Conservation (phyloP, 2,113 vertebrate species). For the Steatornis caripensis region DNA sequence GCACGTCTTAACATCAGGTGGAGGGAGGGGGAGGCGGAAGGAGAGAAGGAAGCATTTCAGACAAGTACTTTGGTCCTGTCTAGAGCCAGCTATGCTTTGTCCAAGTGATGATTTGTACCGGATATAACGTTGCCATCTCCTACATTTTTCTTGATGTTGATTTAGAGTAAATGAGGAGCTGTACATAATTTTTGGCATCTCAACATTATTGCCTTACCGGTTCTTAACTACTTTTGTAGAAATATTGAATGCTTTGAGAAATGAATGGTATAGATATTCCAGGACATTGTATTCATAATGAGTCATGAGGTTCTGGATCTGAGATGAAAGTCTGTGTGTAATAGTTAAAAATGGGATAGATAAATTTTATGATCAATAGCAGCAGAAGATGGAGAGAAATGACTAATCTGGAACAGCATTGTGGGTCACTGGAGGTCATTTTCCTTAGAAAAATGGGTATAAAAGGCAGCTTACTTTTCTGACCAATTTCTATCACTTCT, state of each 20-base stretch:
- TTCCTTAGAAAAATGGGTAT: neutral
- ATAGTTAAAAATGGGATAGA: neutral
- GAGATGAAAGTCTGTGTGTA: neutral
- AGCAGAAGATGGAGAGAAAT: neutral
- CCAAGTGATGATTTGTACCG: neutral
- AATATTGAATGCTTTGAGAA: neutral
- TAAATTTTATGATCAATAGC: neutral
- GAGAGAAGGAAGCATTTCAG: slow-evolving; percentile 32
- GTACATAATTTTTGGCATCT: slow-evolving; percentile 4
- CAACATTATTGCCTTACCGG: neutral
- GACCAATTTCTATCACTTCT: neutral
- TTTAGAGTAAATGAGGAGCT: neutral
- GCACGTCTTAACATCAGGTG: slow-evolving; percentile 17
- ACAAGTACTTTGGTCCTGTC: neutral
- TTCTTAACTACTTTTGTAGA: neutral
- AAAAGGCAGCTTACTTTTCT: neutral
- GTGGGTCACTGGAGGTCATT: neutral
- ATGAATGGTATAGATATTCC: neutral
- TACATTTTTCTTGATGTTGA: neutral
- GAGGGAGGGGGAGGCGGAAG: neutral
- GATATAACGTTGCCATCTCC: neutral
- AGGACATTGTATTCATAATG: neutral
- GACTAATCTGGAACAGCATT: neutral
- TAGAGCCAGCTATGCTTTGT: neutral
- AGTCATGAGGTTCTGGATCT: neutral